Evolutionary conservation across 2,888 invertebrate species (phyloP), one percentile per base, ranked within the genome.

Genomic region (Scelioninae gen. 1): DNA sequence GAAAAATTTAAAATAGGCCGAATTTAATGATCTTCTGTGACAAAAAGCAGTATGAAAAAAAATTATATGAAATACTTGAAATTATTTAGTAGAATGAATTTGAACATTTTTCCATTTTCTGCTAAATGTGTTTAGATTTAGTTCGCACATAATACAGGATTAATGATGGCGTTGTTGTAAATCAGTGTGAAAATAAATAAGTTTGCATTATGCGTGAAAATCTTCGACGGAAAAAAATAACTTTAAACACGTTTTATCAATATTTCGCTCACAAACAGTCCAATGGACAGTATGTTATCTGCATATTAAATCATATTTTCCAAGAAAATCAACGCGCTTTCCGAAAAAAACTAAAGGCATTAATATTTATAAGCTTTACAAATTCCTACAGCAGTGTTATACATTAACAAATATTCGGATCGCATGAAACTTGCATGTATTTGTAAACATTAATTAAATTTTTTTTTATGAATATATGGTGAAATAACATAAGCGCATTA

Each of bases 111-210:
- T 74, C 47, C 23, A 74, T 11, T 31, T 34, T 74, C 47, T n/a
- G n/a, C 16, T 10, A 29, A 62, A 32, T 51, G 45, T 60, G 45
- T 60, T 63, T 34, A 45, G 53, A 15, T 72, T 10, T 11, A 43
- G 34, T 4, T 40, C 34, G 6, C 40, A 9, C 2, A 62, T 68
- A 68, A 56, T 56, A n/a, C n/a, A 34, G 56, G 56, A 11, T 55
- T 68, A 32, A 68, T 68, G 47, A 68, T 68, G 47, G 38, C 56
- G 66, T 13, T 55, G 49, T 65, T 38, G 16, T 56, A 56, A 43
- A 47, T 43, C 47, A 34, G 29, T 56, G 47, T 58, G 58, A 47
- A 38, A 55, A 49, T 45, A 69, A 69, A 29, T 32, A 49, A 58
- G 58, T 49, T 38, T 65, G 0, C 23, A 43, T 43, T 58, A 49